Conservation (phyloP, 2,888 invertebrate genomes). For the Halictus quadricinctus region DNA sequence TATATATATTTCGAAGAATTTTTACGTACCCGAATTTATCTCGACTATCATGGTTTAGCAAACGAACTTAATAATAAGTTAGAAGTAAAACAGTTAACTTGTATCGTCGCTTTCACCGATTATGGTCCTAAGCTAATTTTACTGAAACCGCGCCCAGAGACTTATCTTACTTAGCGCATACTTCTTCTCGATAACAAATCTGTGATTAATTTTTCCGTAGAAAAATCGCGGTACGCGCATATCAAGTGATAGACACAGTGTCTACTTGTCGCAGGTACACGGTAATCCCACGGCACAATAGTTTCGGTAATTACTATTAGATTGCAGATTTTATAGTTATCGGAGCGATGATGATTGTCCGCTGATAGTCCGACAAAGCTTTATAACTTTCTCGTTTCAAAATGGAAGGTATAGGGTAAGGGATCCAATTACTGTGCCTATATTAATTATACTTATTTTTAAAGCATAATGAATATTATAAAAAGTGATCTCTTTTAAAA, state of each 20-base stretch:
- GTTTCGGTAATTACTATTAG: background rate
- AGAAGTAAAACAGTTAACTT: background rate
- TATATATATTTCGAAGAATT: background rate
- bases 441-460: too few relatives aligned
- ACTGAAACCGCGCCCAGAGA: background rate
- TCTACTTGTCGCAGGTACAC: background rate
- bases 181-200: background rate
- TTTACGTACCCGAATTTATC: background rate
- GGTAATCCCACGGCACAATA: too few relatives aligned
- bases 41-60: background rate
- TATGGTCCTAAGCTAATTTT: background rate
- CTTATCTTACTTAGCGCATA: too few relatives aligned
- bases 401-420: too few relatives aligned
- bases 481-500: too few relatives aligned
- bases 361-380: too few relatives aligned
- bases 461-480: too few relatives aligned
- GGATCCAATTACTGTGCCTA: too few relatives aligned
- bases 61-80: background rate
- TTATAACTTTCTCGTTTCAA: too few relatives aligned
- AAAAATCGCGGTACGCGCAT: background rate
- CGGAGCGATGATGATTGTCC: too few relatives aligned
- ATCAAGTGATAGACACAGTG: background rate
- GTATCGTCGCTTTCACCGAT: background rate
- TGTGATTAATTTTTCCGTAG: background rate
- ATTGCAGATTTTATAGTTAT: background rate